Evolutionary conservation across 2,888 invertebrate species (phyloP).

Genomic region (Parnassius smintheus): DNA sequence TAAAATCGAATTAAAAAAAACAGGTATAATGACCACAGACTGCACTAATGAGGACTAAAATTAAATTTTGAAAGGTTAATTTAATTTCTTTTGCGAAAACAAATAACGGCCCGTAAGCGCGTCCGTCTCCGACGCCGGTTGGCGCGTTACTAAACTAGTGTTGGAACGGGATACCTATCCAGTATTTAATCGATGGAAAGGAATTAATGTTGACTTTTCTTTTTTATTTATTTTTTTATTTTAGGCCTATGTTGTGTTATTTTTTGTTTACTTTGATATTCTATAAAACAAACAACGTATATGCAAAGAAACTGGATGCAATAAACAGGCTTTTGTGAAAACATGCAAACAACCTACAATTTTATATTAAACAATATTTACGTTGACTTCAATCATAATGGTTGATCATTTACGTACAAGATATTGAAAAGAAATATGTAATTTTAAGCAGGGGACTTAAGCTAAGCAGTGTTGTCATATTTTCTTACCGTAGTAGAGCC

Average conservation of each 20-base stretch:
- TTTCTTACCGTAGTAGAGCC: too few species aligned
- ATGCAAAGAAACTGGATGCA: neutral
- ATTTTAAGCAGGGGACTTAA: too few species aligned
- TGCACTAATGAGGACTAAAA: slow-evolving; percentile 1
- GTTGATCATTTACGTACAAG: too few species aligned
- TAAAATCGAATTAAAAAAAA: slow-evolving; percentile 1
- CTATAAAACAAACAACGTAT: neutral
- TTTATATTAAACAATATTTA: too few species aligned
- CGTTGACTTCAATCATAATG: too few species aligned
- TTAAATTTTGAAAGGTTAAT: slow-evolving; percentile 12
- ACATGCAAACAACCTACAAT: neutral
- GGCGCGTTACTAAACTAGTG: slow-evolving; percentile 30
- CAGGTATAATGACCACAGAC: neutral
- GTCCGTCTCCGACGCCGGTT: slow-evolving; percentile 26
- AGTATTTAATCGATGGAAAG: slow-evolving; percentile 4
- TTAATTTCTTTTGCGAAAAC: slow-evolving; percentile 1
- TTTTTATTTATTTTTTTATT: neutral
- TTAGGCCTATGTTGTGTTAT: neutral
- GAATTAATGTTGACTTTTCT: neutral
- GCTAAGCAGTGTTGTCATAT: too few species aligned
- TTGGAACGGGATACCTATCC: slow-evolving; percentile 21
- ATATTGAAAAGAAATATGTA: too few species aligned
- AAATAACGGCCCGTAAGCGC: slow-evolving; percentile 6
- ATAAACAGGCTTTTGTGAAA: neutral
- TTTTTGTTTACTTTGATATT: neutral